Conservation (phyloP, 2,888 invertebrate species). For the Petrolisthes cinctipes region DNA sequence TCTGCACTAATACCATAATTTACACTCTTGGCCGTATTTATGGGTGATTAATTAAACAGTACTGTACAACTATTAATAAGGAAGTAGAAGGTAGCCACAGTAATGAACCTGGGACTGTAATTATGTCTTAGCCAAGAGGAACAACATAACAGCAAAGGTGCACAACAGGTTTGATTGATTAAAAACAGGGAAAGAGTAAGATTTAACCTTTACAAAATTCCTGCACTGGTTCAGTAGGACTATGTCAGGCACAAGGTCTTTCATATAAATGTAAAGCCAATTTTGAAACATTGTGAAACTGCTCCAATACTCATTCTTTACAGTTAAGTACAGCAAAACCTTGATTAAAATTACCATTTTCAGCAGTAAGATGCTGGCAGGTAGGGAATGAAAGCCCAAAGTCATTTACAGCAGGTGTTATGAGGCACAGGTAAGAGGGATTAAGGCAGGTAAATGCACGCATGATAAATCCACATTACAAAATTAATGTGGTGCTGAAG, state of each 20-base stretch:
- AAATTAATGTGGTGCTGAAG: background rate
- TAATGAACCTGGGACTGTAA: background rate
- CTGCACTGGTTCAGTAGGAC: background rate
- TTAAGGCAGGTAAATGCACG: background rate
- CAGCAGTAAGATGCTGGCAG: background rate
- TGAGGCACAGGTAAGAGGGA: background rate
- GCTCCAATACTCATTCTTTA: background rate
- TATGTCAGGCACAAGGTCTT: background rate
- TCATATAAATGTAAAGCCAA: background rate
- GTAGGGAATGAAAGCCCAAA: background rate
- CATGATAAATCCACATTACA: background rate
- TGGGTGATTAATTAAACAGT: too few species aligned
- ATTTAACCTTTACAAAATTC: background rate
- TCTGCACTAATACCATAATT: background rate
- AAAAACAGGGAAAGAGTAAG: background rate
- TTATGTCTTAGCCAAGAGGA: background rate
- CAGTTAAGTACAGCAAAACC: background rate
- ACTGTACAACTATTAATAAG: too few species aligned
- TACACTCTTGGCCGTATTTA: background rate
- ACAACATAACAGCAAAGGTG: background rate
- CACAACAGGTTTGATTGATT: background rate
- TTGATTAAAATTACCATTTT: background rate
- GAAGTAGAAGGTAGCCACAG: too few species aligned
- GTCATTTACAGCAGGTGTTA: background rate
- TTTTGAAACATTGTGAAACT: background rate